These are phyloP conservation scores for Bradypodion pumilum DNA, from an alignment of 2,797 vertebrate species.

Conservation along the genomic window DNA sequence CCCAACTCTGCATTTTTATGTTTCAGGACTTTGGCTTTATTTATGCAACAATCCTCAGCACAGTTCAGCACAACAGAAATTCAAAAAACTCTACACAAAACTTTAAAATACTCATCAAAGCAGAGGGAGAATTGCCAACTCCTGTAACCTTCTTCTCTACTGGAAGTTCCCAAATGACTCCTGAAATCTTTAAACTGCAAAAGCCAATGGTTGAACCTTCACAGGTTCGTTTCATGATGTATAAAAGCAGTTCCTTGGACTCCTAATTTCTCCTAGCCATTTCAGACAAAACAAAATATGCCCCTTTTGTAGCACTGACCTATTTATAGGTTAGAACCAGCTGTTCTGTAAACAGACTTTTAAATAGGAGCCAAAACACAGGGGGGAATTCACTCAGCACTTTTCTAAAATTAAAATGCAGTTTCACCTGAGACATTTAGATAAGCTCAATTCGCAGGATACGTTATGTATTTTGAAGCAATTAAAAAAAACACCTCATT, in stretches of 20 bases:
- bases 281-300: not conserved
- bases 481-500: not conserved
- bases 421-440: not conserved
- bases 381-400: conserved; percentile 6
- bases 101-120: no score
- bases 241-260: conserved; percentile 14
- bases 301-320: conserved; percentile 32
- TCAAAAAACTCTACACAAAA: no score
- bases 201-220: not conserved
- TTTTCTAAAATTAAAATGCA: not conserved
- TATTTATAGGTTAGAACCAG: conserved; percentile 11
- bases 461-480: conserved; percentile 1
- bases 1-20: no score
- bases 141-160: no score
- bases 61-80: no score
- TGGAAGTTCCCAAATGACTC: no score
- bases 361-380: conserved; percentile 36
- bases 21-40: no score
- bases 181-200: not conserved
- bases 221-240: not conserved
- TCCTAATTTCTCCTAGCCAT: conserved; percentile 20
- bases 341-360: conserved; percentile 18
- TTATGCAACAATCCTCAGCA: not conserved
- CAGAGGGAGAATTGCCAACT: no score
- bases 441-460: not conserved